These are phyloP conservation scores for Halichondria panicea DNA, from an alignment of 37 sponge, comb jelly and placozoan genomes.

Conservation along the genomic window DNA sequence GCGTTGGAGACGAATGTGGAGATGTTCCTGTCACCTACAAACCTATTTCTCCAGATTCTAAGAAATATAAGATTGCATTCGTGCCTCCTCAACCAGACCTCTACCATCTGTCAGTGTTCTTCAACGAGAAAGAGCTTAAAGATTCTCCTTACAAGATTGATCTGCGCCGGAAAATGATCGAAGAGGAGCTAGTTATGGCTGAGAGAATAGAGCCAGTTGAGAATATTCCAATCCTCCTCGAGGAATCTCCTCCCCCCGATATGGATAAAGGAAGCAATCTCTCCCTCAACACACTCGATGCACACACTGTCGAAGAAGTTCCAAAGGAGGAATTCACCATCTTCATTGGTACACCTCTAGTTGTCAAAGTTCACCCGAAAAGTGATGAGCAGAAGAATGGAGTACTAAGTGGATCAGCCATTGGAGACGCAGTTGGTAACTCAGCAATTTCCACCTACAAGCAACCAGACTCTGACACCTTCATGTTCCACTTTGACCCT, in stretches of 20 bases:
- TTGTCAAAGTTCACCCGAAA: conserved; percentile 10
- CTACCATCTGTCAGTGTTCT: conserved; percentile 24
- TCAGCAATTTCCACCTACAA: not conserved
- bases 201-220: not conserved
- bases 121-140: conserved; percentile 37
- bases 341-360: conserved; percentile 17
- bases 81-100: conserved; percentile 26
- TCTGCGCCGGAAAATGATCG: not conserved
- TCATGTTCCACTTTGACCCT: conserved; percentile 58
- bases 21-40: conserved; percentile 33
- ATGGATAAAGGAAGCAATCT: not conserved
- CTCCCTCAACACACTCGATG: not conserved
- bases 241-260: too few species aligned
- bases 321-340: not conserved
- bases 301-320: not conserved
- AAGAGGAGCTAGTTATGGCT: not conserved
- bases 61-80: conserved; percentile 27
- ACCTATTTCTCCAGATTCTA: conserved; percentile 1
- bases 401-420: conserved; percentile 21
- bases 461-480: conserved; percentile 7
- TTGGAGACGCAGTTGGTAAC: conserved; percentile 37
- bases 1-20: conserved; percentile 39
- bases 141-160: conserved; percentile 53
- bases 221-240: too few species aligned
- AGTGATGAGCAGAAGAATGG: conserved; percentile 21